These are phyloP conservation scores for Aythya baeri DNA, from an alignment of 2,113 vertebrate species.

Conservation along the genomic window DNA sequence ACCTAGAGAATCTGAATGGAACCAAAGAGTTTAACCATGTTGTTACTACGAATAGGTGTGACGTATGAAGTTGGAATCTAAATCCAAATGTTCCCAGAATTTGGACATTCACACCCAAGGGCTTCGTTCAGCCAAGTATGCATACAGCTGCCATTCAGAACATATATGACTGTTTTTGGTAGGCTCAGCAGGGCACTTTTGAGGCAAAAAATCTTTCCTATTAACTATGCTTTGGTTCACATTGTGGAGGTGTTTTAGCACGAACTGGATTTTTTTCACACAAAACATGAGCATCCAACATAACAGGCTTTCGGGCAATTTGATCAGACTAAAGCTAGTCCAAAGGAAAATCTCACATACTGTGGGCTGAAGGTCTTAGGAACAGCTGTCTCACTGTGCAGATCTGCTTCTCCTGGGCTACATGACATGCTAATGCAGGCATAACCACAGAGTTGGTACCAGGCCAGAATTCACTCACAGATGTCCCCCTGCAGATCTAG, in stretches of 20 bases:
- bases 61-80: not conserved
- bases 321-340: not conserved
- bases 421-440: not conserved
- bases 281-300: not conserved
- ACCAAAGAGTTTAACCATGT: not conserved
- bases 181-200: not conserved
- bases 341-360: not conserved
- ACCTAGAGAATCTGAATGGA: not conserved
- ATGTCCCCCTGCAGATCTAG: not conserved
- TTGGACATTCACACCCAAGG: not conserved
- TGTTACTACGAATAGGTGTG: not conserved
- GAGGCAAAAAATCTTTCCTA: not conserved
- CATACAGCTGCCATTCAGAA: not conserved
- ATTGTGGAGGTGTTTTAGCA: not conserved
- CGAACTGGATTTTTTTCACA: not conserved
- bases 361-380: not conserved
- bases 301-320: not conserved
- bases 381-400: not conserved
- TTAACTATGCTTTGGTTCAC: not conserved
- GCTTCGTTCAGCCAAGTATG: not conserved
- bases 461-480: not conserved
- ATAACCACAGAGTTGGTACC: not conserved
- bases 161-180: not conserved
- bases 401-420: not conserved
- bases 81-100: not conserved